These are phyloP conservation scores for Saturnia pavonia DNA, from an alignment of 2,888 invertebrate species.

Conservation along the genomic window DNA sequence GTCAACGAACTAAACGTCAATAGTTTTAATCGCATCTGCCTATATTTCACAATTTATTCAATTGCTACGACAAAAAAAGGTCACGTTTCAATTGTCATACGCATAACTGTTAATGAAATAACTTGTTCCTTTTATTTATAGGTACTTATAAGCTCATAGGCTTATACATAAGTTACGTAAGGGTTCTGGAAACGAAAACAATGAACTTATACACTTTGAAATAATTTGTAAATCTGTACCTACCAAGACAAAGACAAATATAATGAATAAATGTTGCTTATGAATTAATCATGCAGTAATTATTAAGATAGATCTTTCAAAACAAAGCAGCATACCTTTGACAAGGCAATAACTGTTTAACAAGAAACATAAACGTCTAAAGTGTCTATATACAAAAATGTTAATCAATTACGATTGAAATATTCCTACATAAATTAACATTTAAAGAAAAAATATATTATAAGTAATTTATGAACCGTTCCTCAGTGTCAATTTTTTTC, in stretches of 20 bases:
- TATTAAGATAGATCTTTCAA: background rate
- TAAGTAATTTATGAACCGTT: background rate
- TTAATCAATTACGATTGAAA: slow-evolving; percentile 2
- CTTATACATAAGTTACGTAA: background rate
- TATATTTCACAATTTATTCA: slow-evolving; percentile 37
- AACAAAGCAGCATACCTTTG: background rate
- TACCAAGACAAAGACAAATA: too few relatives aligned
- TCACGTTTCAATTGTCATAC: slow-evolving; percentile 29
- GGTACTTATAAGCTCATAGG: background rate
- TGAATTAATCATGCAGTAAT: too few relatives aligned
- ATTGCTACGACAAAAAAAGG: slow-evolving; percentile 28
- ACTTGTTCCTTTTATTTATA: background rate
- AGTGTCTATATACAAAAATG: background rate
- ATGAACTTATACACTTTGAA: background rate
- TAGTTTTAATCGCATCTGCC: slow-evolving; percentile 20
- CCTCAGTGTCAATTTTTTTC: background rate
- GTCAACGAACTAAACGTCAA: slow-evolving; percentile 15
- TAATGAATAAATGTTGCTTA: too few relatives aligned
- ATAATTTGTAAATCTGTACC: too few relatives aligned
- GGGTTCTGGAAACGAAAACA: background rate
- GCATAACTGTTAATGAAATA: slow-evolving; percentile 16
- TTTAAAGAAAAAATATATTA: background rate
- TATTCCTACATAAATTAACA: slow-evolving; percentile 4
- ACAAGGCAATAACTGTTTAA: background rate
- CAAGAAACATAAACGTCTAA: background rate